phyloP scores from a whole-genome alignment of 2,797 vertebrate species.

The Huso huso region DNA sequence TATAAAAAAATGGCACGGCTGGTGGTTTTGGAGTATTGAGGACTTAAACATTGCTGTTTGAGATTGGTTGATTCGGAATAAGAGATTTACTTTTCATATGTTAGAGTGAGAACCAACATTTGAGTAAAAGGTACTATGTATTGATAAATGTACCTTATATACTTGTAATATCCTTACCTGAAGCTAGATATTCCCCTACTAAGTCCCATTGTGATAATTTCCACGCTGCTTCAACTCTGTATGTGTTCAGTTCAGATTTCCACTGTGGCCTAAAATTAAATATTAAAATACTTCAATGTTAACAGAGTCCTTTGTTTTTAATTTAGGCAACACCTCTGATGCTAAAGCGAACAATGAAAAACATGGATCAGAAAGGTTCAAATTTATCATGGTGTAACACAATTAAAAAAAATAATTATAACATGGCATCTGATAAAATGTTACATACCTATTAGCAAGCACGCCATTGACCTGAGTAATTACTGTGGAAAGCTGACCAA shows the following conservation, averaged over 20 bases:
- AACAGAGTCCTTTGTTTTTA: neutral
- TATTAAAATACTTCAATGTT: neutral
- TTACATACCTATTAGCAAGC: conserved; percentile 78
- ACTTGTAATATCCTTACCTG: conserved; percentile 53
- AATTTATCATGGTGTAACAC: neutral
- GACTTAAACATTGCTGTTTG: no score
- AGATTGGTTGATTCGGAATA: no score
- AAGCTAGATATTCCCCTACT: conserved; percentile 84
- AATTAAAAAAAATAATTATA: neutral
- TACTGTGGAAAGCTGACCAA: conserved; percentile 92
- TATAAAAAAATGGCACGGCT: no score
- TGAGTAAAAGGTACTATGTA: no score
- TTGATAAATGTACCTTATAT: no score
- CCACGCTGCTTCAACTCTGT: conserved; percentile 96
- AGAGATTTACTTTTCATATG: no score
- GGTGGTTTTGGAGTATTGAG: no score
- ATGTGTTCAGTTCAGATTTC: conserved; percentile 89
- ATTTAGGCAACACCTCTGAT: neutral
- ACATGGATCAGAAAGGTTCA: no score
- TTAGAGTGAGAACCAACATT: no score
- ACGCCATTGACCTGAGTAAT: conserved; percentile 96
- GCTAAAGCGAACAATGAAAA: neutral
- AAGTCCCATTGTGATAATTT: conserved; percentile 92
- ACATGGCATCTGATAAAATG: neutral
- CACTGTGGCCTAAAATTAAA: conserved; percentile 70